These are phyloP conservation scores for Maccullochella peelii DNA, from an alignment of 2,113 vertebrate species.

Conservation along the genomic window DNA sequence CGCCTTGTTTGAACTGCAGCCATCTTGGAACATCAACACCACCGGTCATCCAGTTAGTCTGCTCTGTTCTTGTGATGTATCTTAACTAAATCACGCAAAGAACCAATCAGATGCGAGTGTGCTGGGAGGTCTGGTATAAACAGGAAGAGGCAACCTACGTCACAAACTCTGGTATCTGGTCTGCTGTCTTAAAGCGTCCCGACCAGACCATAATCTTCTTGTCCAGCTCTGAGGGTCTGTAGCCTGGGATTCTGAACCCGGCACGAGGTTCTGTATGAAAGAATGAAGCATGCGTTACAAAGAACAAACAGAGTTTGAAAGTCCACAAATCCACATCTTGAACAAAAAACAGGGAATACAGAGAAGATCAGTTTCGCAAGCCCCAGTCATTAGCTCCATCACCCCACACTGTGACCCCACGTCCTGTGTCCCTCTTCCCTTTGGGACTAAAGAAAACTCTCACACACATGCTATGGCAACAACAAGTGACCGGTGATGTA, in stretches of 20 bases:
- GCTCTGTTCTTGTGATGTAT: conserved; percentile 47
- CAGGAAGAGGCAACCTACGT: conserved; percentile 89
- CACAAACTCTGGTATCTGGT: conserved; percentile 92
- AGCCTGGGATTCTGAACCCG: conserved; percentile 84
- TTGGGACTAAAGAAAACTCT: conserved; percentile 36
- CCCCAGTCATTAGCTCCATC: conserved; percentile 16
- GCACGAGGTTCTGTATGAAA: conserved; percentile 49
- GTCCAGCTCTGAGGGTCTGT: conserved; percentile 87
- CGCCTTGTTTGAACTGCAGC: conserved; percentile 58
- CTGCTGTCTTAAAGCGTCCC: conserved; percentile 89
- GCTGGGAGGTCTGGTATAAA: conserved; percentile 68
- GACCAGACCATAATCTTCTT: conserved; percentile 90
- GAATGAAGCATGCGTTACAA: not conserved
- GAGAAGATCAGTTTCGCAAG: conserved; percentile 35
- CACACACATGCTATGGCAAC: conserved; percentile 24
- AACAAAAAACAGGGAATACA: not conserved
- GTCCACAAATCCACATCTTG: not conserved
- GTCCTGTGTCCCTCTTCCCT: conserved; percentile 39
- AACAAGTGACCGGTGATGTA: not conserved
- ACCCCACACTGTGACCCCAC: conserved; percentile 18
- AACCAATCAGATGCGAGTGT: conserved; percentile 29
- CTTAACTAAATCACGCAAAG: conserved; percentile 44
- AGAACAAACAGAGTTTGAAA: conserved; percentile 2
- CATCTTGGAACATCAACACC: conserved; percentile 8
- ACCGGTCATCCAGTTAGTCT: conserved; percentile 38